Evolutionary conservation across 2,888 invertebrate species (phyloP).

Genomic region (Macrophya alboannulata): DNA sequence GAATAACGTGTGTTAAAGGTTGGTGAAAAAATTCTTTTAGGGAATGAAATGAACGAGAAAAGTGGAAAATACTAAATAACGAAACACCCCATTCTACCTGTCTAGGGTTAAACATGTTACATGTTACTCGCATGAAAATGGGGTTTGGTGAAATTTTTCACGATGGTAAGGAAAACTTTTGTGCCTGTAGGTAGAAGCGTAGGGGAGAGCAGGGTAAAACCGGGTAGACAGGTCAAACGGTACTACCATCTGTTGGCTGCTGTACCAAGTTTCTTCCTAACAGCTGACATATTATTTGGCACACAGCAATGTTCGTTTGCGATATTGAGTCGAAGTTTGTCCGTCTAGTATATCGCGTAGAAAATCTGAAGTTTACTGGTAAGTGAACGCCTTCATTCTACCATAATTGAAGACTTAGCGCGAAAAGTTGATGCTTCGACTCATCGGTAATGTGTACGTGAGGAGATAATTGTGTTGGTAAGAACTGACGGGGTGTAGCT

Average conservation of each 20-base stretch:
- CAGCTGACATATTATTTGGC: constrained; percentile 29
- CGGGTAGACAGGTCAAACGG: neutral
- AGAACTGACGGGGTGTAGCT: neutral
- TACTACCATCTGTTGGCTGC: constrained; percentile 16
- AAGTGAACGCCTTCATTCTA: neutral
- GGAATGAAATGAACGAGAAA: neutral
- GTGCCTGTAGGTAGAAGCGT: constrained; percentile 1
- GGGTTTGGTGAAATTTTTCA: neutral
- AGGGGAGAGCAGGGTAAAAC: constrained; percentile 7
- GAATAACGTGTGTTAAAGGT: neutral
- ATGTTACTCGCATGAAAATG: neutral
- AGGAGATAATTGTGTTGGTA: neutral
- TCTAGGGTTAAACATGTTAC: neutral
- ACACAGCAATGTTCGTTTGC: neutral
- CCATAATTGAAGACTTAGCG: neutral
- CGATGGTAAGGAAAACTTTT: neutral
- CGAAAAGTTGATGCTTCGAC: neutral
- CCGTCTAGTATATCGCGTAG: neutral
- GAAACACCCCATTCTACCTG: neutral
- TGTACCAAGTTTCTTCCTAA: neutral
- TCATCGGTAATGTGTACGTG: neutral
- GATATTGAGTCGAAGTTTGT: neutral
- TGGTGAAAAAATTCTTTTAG: neutral
- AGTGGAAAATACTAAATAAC: neutral
- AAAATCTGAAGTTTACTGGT: neutral